Percentiles rank a stretch among this genome's conserved stretches.
Evolutionary conservation across 2,113 vertebrate species (phyloP).

Genomic region (Xenotilapia longispinis): DNA sequence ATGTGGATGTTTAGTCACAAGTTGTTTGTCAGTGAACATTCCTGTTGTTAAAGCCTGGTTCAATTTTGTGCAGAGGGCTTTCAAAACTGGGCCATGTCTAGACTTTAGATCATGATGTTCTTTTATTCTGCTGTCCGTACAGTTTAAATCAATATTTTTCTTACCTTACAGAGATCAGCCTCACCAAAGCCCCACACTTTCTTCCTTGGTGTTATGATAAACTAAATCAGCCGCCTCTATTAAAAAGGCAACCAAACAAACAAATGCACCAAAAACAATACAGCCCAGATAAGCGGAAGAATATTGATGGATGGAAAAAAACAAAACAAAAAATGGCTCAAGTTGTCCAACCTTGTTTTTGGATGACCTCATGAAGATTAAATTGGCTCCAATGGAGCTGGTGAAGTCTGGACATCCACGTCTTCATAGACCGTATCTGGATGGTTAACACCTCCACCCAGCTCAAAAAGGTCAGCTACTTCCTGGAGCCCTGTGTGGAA

Average conservation of each 20-base stretch:
- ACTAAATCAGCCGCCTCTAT: neutral
- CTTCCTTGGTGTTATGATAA: neutral
- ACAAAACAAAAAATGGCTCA: neutral
- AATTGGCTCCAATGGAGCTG: neutral
- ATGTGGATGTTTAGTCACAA: neutral
- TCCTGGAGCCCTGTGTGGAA: neutral
- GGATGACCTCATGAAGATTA: accelerated
- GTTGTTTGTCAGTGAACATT: neutral
- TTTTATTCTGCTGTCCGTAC: neutral
- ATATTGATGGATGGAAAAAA: neutral
- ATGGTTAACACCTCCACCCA: neutral
- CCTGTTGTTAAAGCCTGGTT: neutral
- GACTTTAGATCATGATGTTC: accelerated
- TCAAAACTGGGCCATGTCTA: neutral
- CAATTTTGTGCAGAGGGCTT: neutral
- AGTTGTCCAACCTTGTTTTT: neutral
- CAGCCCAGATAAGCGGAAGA: accelerated
- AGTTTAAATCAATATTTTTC: too few species aligned
- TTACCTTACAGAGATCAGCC: accelerated
- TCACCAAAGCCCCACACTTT: neutral
- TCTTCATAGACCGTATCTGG: accelerated
- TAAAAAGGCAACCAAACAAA: neutral
- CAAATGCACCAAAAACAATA: neutral
- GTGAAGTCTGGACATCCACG: neutral
- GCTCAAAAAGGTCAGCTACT: neutral